Evolutionary conservation across 23 tunicate genomes (phyloP), one percentile per base, ranked within the genome.

Genomic region (Botrylloides violaceus): DNA sequence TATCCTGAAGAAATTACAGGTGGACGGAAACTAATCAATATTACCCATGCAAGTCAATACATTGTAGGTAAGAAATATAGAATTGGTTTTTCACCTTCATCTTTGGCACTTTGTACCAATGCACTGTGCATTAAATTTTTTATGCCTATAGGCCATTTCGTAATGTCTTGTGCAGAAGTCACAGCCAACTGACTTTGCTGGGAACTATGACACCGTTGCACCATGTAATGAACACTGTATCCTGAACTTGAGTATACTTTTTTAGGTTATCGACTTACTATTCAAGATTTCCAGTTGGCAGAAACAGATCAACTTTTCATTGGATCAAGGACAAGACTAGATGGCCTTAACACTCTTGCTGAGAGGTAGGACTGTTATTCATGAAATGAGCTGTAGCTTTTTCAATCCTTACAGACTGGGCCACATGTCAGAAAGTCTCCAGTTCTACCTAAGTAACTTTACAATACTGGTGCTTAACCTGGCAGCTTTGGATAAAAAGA

Each of bases 261-360:
- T 43, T 43, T 15, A 63, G 70, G 70, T 3, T 63, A 63, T 63
- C 70, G 36, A 31, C 70, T 63, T 28, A 63, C 70, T 19, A 63
- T 63, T 12, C 34, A 3, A 3, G 70, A 63, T 34, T 63, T 63
- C 33, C 70, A 63, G 9, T 4, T 63, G 36, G 70, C 70, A 6
- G 70, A 25, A 3, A 63, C 34, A 19, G 70, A 63, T 28, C 32
- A 34, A 31, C 70, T 63, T 25, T 63, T 25, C 9, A 63, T 63
- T 4, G 70, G 70, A 4, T 28, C 70, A 31, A 4, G 4, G 7
- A 63, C 70, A 6, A 9, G 9, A 58, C 23, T 23, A 58, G 62
- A 58, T 9, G 62, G 62, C 23, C 3, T 5, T 4, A 58, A 58
- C 12, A 58, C 62, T 4, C 62, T 58, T 5, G 62, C 62, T 58